Conservation (phyloP, 1,140 invertebrate genomes). For the Stratiolaelaps scimitus region DNA sequence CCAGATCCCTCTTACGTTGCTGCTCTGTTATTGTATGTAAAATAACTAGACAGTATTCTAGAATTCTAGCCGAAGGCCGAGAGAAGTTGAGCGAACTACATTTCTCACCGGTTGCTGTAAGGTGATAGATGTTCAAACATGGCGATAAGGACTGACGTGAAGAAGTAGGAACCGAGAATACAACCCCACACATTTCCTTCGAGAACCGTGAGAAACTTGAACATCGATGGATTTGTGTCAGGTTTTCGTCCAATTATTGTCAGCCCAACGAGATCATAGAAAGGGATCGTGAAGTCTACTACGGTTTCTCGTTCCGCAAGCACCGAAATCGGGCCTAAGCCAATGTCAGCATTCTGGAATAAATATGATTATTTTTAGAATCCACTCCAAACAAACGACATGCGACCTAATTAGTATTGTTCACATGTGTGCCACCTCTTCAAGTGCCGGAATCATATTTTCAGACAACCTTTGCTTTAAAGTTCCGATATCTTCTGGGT, state of each 20-base stretch:
- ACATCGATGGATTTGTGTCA: conserved; percentile 65
- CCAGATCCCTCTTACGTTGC: too few species aligned
- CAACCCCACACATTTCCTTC: conserved; percentile 92
- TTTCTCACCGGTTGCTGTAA: conserved; percentile 66
- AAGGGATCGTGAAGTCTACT: conserved; percentile 86
- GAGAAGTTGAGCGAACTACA: too few species aligned
- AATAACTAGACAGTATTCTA: too few species aligned
- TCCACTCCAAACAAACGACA: too few species aligned
- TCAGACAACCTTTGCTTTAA: too few species aligned
- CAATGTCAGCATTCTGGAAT: conserved; percentile 65
- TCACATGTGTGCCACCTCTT: too few species aligned
- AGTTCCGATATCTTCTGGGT: neutral
- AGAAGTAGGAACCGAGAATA: conserved; percentile 84
- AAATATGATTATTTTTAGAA: too few species aligned
- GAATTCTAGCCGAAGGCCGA: too few species aligned
- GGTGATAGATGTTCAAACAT: conserved; percentile 90
- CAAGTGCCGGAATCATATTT: too few species aligned
- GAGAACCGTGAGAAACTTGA: conserved; percentile 91
- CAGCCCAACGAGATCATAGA: conserved; percentile 85
- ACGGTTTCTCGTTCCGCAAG: conserved; percentile 89
- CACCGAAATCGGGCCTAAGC: conserved; percentile 68
- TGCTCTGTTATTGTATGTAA: too few species aligned
- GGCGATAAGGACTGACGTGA: conserved; percentile 79
- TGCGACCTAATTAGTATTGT: too few species aligned
- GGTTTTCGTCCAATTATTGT: conserved; percentile 77